Conservation (phyloP, 2,113 vertebrate genomes). For the Dipodomys stephensi region DNA sequence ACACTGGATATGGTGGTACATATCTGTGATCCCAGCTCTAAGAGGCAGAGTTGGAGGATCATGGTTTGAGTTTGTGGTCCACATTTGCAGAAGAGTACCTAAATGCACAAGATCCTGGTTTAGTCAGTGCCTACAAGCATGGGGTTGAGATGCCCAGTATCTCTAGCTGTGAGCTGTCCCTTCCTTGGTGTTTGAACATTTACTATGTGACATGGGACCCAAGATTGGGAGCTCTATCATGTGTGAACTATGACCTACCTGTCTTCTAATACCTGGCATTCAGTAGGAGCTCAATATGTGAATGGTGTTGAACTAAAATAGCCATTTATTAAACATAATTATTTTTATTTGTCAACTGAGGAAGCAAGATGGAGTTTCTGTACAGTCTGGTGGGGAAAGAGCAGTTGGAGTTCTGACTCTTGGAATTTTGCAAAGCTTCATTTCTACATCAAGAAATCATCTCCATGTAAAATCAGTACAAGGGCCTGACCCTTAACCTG, state of each 20-base stretch:
- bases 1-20: no score
- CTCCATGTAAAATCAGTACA: not conserved
- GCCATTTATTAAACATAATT: not conserved
- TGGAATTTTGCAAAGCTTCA: not conserved
- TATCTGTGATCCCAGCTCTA: no score
- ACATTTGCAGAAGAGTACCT: no score
- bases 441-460: not conserved
- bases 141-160: not conserved
- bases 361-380: constrained; percentile 13
- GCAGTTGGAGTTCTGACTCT: not conserved
- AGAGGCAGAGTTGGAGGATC: no score
- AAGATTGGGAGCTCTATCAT: not conserved
- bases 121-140: no score
- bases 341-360: constrained; percentile 15
- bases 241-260: not conserved
- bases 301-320: not conserved
- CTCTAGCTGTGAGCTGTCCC: not conserved
- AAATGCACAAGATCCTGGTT: no score
- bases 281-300: not conserved
- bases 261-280: not conserved
- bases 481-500: not conserved
- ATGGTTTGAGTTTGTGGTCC: no score
- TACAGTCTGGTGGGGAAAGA: constrained; percentile 7
- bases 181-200: not conserved
- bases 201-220: not conserved